These are phyloP conservation scores for Cairina moschata DNA, from an alignment of 2,113 vertebrate species.

Conservation along the genomic window DNA sequence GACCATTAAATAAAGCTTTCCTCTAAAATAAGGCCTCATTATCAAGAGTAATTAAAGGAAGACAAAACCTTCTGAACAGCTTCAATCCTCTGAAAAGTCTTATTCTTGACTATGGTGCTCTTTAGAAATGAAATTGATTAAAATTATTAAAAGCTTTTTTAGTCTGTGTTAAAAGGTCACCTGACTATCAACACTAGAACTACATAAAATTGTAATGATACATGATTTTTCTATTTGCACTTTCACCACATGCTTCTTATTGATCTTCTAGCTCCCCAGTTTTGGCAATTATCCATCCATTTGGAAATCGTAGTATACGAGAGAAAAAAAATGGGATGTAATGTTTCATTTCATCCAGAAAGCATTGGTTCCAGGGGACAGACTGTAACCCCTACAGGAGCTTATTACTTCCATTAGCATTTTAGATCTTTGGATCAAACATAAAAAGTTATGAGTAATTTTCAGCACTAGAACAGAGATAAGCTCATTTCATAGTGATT, in stretches of 20 bases:
- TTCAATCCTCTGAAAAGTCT: slow-evolving; percentile 27
- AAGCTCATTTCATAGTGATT: background rate
- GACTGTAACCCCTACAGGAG: background rate
- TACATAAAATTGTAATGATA: background rate
- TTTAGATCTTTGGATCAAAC: background rate
- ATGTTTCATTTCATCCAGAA: background rate
- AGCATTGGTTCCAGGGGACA: background rate
- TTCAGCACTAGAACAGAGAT: background rate
- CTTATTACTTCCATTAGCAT: background rate
- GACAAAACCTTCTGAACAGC: slow-evolving; percentile 51
- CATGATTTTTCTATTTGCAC: background rate
- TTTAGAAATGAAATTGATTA: slow-evolving; percentile 41
- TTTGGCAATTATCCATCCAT: background rate
- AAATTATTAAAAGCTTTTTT: slow-evolving; percentile 46
- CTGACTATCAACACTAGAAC: background rate
- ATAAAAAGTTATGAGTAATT: background rate
- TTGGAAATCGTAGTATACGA: background rate
- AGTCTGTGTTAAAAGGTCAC: slow-evolving; percentile 39
- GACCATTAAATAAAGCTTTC: slow-evolving; percentile 70
- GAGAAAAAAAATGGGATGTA: background rate
- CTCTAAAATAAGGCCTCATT: slow-evolving; percentile 70
- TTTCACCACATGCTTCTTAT: slow-evolving; percentile 8
- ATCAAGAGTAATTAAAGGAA: slow-evolving; percentile 73
- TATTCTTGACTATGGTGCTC: slow-evolving; percentile 23
- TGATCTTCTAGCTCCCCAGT: background rate